These are phyloP conservation scores for Stenodera caucasica DNA, from an alignment of 2,888 invertebrate genomes.

Conservation along the genomic window DNA sequence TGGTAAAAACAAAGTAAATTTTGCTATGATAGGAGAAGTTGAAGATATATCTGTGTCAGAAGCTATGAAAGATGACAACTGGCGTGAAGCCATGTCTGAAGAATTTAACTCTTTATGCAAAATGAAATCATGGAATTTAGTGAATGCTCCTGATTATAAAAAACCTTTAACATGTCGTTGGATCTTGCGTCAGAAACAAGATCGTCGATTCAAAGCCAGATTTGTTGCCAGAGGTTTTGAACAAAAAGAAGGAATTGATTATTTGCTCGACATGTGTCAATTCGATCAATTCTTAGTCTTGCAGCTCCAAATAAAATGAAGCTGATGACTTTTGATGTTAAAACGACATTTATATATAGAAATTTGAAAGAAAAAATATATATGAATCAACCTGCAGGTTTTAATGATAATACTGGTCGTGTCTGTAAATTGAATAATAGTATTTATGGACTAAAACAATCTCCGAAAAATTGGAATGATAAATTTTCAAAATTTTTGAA, in stretches of 20 bases:
- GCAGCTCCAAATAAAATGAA: slow-evolving; percentile 33
- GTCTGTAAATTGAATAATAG: slow-evolving; percentile 34
- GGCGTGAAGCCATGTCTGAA: slow-evolving; percentile 36
- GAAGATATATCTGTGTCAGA: slow-evolving; percentile 21
- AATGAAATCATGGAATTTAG: slow-evolving; percentile 37
- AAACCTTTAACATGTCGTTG: slow-evolving; percentile 37
- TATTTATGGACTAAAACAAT: slow-evolving; percentile 42
- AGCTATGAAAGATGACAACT: slow-evolving; percentile 38
- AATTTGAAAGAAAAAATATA: slow-evolving; percentile 7
- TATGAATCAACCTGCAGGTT: slow-evolving; percentile 13
- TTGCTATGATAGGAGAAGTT: slow-evolving; percentile 17
- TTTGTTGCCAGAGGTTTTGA: slow-evolving; percentile 31
- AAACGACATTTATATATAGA: slow-evolving; percentile 26
- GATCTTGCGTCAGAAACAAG: slow-evolving; percentile 34
- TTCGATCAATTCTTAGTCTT: slow-evolving; percentile 35
- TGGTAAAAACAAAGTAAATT: too few relatives aligned
- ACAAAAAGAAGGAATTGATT: slow-evolving; percentile 38
- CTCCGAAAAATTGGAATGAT: slow-evolving; percentile 40
- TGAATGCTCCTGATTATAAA: slow-evolving; percentile 28
- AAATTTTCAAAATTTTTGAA: slow-evolving; percentile 34
- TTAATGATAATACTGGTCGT: slow-evolving; percentile 8
- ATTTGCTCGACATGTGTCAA: slow-evolving; percentile 35
- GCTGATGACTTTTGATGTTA: slow-evolving; percentile 28
- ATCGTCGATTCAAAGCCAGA: slow-evolving; percentile 21
- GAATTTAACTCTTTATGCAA: slow-evolving; percentile 27